phyloP scores from a whole-genome alignment of 2,797 vertebrate species.

The Lagodon rhomboides region DNA sequence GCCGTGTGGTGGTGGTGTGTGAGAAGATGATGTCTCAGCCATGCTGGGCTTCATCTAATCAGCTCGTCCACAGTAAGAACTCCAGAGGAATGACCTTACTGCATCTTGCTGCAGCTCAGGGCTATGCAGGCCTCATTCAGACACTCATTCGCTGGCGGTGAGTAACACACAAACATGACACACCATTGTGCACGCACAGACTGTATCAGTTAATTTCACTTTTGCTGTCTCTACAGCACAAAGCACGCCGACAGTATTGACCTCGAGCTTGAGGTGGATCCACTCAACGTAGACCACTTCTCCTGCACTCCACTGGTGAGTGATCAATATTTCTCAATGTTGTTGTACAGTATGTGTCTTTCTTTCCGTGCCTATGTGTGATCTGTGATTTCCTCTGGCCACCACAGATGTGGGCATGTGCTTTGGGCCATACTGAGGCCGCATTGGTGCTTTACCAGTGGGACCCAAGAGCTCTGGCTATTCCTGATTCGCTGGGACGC shows the following conservation, averaged over 20 bases:
- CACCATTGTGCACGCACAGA: background rate
- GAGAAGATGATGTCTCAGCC: slow-evolving; percentile 99
- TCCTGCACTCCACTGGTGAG: slow-evolving; percentile 98
- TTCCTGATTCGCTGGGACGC: slow-evolving; percentile 96
- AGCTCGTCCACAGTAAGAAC: slow-evolving; percentile 97
- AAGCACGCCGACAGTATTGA: slow-evolving; percentile 98
- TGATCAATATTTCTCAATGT: slow-evolving; percentile 9
- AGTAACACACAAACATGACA: slow-evolving; percentile 59
- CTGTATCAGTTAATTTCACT: slow-evolving; percentile 26
- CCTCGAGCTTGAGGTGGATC: slow-evolving; percentile 97
- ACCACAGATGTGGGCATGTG: slow-evolving; percentile 98
- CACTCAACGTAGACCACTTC: slow-evolving; percentile 98
- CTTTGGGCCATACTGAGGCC: slow-evolving; percentile 95
- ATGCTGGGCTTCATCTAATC: slow-evolving; percentile 98
- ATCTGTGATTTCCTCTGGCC: slow-evolving; percentile 29
- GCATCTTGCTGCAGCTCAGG: slow-evolving; percentile 95
- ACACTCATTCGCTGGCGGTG: slow-evolving; percentile 99
- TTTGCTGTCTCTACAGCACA: slow-evolving; percentile 83
- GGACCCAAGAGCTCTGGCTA: slow-evolving; percentile 95
- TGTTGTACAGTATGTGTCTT: background rate
- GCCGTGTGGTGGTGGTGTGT: slow-evolving; percentile 96
- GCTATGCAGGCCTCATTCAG: slow-evolving; percentile 97
- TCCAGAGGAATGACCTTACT: slow-evolving; percentile 97
- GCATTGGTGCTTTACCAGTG: slow-evolving; percentile 97
- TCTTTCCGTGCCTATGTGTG: slow-evolving; percentile 22